Evolutionary conservation across 1,140 invertebrate species (phyloP).

Genomic region (Drosophila nigromelanica): DNA sequence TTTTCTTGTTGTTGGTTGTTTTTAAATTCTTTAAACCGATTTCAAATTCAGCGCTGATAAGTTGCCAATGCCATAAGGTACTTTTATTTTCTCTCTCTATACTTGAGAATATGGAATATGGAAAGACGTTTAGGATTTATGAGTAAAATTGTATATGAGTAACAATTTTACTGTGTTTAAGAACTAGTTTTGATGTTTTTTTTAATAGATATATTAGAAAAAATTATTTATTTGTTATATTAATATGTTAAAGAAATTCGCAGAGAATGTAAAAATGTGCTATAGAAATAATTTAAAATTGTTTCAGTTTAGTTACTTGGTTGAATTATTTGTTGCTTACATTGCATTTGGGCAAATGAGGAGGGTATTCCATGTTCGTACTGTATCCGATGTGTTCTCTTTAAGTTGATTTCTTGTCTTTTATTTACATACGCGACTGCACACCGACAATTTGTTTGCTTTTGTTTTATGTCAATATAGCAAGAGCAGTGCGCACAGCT

Average conservation of each 20-base stretch:
- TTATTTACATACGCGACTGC: conserved; percentile 74
- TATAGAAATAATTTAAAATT: too few relatives aligned
- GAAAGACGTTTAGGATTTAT: too few relatives aligned
- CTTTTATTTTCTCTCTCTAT: conserved; percentile 13
- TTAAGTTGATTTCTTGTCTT: conserved; percentile 31
- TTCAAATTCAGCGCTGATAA: conserved; percentile 47
- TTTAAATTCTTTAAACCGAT: conserved; percentile 52
- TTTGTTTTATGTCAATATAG: conserved; percentile 79
- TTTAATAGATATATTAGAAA: too few relatives aligned
- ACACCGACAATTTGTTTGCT: conserved; percentile 75
- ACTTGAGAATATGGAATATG: neutral
- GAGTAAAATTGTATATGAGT: too few relatives aligned
- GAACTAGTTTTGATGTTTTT: too few relatives aligned
- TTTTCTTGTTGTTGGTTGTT: conserved; percentile 41
- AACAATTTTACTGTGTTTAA: too few relatives aligned
- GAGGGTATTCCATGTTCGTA: conserved; percentile 11
- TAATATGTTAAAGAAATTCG: too few relatives aligned
- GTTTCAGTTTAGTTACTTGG: too few relatives aligned
- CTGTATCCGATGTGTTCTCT: neutral
- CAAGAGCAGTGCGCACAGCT: conserved; percentile 59
- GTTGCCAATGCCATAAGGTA: conserved; percentile 14
- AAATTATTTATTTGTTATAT: too few relatives aligned
- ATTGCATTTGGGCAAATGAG: neutral
- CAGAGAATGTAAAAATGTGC: too few relatives aligned
- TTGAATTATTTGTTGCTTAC: neutral